These are phyloP conservation scores for Marmota flaviventris DNA, from an alignment of 2,113 vertebrate genomes.

Conservation along the genomic window DNA sequence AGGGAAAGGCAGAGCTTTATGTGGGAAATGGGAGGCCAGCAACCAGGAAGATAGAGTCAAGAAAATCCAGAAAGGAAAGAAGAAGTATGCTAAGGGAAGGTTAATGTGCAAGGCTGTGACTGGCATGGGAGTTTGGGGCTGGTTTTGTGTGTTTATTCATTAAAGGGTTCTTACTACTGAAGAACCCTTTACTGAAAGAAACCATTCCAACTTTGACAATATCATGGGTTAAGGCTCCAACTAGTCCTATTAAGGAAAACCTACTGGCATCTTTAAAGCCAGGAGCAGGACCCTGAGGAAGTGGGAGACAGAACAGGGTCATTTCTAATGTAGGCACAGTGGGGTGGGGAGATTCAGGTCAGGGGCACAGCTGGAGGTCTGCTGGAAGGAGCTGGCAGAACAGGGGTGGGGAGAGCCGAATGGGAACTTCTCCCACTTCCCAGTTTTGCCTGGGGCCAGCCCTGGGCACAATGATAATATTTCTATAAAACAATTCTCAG, in stretches of 20 bases:
- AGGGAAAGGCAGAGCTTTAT: not conserved
- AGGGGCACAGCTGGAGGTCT: slow-evolving; percentile 44
- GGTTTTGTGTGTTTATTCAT: not conserved
- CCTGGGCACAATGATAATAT: slow-evolving; percentile 27
- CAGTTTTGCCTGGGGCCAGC: slow-evolving; percentile 70
- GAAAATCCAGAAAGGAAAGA: not conserved
- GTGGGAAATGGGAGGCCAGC: not conserved
- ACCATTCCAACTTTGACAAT: slow-evolving; percentile 59
- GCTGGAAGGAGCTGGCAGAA: slow-evolving; percentile 13
- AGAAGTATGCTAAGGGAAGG: not conserved
- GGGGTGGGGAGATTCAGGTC: slow-evolving; percentile 29
- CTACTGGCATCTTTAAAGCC: slow-evolving; percentile 6
- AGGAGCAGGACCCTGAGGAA: not conserved
- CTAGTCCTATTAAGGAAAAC: slow-evolving; percentile 52
- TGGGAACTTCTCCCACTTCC: slow-evolving; percentile 46
- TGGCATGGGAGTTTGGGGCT: not conserved
- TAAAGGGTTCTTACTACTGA: not conserved
- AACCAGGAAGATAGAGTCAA: not conserved
- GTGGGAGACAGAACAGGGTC: not conserved
- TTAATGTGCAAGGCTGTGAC: not conserved
- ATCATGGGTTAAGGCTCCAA: not conserved
- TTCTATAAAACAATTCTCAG: slow-evolving; percentile 68
- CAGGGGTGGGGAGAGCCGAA: not conserved
- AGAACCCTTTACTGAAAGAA: not conserved
- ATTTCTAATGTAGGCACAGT: slow-evolving; percentile 49